A percentile compares a stretch with the other conserved stretches of the same genome.
Evolutionary conservation across 2,888 invertebrate genomes (phyloP).

Genomic region (Busseola fusca): DNA sequence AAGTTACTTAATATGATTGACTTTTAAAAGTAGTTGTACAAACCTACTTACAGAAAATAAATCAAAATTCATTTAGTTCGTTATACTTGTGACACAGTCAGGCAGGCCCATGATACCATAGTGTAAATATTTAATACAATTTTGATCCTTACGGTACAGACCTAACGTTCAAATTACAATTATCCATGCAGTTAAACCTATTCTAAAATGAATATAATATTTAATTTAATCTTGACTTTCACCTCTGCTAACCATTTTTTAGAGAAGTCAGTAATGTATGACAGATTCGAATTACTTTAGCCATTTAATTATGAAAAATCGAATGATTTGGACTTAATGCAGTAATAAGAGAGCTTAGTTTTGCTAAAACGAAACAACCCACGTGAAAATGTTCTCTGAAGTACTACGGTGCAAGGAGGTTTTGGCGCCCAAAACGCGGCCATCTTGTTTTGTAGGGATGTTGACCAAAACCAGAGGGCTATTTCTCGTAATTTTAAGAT

Average conservation of each 20-base stretch:
- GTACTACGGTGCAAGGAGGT: background rate
- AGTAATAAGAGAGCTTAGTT: background rate
- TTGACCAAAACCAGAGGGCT: background rate
- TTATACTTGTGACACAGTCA: too few relatives aligned
- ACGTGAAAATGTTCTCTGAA: background rate
- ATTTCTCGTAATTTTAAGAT: too few relatives aligned
- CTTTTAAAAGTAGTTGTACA: too few relatives aligned
- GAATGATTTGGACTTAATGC: background rate
- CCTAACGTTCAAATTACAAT: conserved; percentile 3
- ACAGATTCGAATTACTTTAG: background rate
- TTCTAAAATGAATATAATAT: background rate
- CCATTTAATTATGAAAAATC: background rate
- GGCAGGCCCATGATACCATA: background rate
- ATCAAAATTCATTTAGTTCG: too few relatives aligned
- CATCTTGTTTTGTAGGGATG: background rate
- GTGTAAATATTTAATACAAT: background rate
- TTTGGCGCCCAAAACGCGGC: background rate
- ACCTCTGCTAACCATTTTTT: background rate
- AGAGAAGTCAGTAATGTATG: conserved; percentile 22
- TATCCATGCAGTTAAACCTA: background rate
- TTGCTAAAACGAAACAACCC: background rate
- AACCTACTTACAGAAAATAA: too few relatives aligned
- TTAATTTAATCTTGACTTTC: conserved; percentile 10
- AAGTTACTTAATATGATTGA: too few relatives aligned
- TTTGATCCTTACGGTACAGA: background rate